Conservation (phyloP, 2,888 invertebrate species). For the Helicoverpa assulta region DNA sequence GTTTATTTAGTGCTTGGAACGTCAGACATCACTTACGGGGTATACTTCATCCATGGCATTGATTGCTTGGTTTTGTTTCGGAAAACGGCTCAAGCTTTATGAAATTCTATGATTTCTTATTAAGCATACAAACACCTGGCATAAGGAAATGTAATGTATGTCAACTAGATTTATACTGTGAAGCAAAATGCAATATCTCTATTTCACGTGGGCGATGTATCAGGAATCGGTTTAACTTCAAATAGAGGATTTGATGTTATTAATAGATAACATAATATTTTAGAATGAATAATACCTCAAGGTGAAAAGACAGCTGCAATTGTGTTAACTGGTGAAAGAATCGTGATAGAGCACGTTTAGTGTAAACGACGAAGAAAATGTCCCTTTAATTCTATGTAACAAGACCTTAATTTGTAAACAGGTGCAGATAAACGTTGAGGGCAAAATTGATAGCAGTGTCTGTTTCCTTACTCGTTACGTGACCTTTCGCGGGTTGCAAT, state of each 20-base stretch:
- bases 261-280: neutral
- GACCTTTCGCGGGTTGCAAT: constrained; percentile 63
- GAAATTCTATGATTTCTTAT: constrained; percentile 2
- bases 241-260: neutral
- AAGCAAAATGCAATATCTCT: constrained; percentile 1
- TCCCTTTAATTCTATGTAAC: constrained; percentile 21
- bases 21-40: constrained; percentile 48
- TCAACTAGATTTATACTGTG: constrained; percentile 31
- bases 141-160: constrained; percentile 15
- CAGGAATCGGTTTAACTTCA: neutral
- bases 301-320: neutral
- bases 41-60: constrained; percentile 1
- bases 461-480: constrained; percentile 60
- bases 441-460: constrained; percentile 61
- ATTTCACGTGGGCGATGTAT: constrained; percentile 23
- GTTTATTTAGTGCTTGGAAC: constrained; percentile 67
- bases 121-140: neutral
- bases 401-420: constrained; percentile 50
- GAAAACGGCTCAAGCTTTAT: constrained; percentile 1
- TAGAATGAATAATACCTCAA: neutral
- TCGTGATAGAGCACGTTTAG: constrained; percentile 35
- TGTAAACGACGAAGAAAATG: constrained; percentile 16
- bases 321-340: neutral
- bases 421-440: constrained; percentile 60
- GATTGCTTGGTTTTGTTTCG: constrained; percentile 10